These are phyloP conservation scores for Ceuthmochares aereus DNA, from an alignment of 2,113 vertebrate genomes.

Conservation along the genomic window DNA sequence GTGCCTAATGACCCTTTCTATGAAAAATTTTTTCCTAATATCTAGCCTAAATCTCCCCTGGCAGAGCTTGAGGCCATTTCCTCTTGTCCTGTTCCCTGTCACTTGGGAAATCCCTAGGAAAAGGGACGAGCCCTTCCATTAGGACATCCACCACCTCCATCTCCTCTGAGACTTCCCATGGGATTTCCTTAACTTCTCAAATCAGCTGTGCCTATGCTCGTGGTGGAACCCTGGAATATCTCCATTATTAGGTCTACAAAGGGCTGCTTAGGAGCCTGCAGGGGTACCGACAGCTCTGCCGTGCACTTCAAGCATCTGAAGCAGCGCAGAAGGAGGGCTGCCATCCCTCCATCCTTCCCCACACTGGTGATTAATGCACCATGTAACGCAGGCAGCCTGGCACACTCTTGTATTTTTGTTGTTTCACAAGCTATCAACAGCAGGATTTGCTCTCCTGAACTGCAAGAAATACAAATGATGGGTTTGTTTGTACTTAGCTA, in stretches of 20 bases:
- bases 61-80: no score
- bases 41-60: no score
- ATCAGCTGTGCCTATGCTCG: not conserved
- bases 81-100: no score
- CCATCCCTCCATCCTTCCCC: not conserved
- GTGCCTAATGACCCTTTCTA: no score
- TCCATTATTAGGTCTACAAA: rapidly evolving
- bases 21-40: no score
- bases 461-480: conserved; percentile 73
- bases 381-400: conserved; percentile 28
- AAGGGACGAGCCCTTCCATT: not conserved
- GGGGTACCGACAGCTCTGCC: not conserved
- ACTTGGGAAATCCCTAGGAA: not conserved
- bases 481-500: conserved; percentile 80
- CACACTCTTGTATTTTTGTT: conserved; percentile 2
- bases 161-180: rapidly evolving
- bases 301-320: not conserved
- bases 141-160: not conserved
- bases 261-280: not conserved
- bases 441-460: conserved; percentile 74
- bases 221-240: not conserved
- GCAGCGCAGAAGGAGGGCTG: not conserved
- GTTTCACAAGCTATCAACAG: conserved; percentile 63
- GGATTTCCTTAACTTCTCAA: not conserved
- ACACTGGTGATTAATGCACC: not conserved